phyloP scores from a whole-genome alignment of 1,140 invertebrate species.

The Gryon sp. region DNA sequence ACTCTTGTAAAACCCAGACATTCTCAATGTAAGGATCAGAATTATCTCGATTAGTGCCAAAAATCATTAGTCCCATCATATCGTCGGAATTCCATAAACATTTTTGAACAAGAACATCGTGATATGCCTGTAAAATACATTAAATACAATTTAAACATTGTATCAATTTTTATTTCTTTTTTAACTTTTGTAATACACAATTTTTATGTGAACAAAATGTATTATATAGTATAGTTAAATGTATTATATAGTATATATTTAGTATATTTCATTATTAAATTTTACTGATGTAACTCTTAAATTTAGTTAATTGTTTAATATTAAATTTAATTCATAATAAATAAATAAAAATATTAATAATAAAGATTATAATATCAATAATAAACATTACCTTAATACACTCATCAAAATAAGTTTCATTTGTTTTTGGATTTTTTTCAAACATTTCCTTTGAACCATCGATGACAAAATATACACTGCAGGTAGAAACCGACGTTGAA shows the following conservation, averaged over 20 bases:
- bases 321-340: neutral
- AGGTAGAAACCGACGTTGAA: neutral
- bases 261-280: too few species aligned
- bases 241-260: too few species aligned
- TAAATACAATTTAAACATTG: neutral
- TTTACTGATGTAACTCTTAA: too few species aligned
- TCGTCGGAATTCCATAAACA: constrained; percentile 48
- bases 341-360: neutral
- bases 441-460: constrained; percentile 25
- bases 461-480: constrained; percentile 10
- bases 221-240: too few species aligned
- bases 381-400: constrained; percentile 9
- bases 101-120: constrained; percentile 23
- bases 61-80: constrained; percentile 39
- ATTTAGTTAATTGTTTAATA: too few species aligned
- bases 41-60: constrained; percentile 25
- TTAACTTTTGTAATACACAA: neutral
- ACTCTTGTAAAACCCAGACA: constrained; percentile 30
- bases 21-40: constrained; percentile 34
- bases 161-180: neutral
- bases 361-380: neutral
- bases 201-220: too few species aligned
- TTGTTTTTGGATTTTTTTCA: constrained; percentile 5
- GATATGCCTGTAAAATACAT: constrained; percentile 17
- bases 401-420: constrained; percentile 23